Conservation (phyloP, 2,113 vertebrate genomes). For the Sebastes fasciatus region DNA sequence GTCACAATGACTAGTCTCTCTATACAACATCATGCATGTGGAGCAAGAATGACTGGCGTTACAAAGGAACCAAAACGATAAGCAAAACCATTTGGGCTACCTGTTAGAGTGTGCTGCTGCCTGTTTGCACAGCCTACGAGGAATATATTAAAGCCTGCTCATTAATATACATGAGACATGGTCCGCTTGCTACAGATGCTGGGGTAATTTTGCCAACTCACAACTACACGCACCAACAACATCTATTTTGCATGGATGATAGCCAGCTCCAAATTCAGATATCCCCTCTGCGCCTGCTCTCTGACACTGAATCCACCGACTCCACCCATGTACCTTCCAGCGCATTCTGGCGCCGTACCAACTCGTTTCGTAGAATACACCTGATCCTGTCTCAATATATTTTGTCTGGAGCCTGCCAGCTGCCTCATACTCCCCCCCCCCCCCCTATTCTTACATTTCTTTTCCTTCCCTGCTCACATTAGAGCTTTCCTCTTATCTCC, state of each 20-base stretch:
- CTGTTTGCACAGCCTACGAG: constrained; percentile 71
- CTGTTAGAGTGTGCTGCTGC: constrained; percentile 71
- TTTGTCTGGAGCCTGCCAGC: constrained; percentile 27
- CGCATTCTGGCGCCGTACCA: constrained; percentile 47
- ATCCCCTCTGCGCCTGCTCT: constrained; percentile 63
- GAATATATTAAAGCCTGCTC: constrained; percentile 78
- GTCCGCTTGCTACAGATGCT: constrained; percentile 80
- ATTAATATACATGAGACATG: constrained; percentile 83
- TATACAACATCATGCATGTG: constrained; percentile 2
- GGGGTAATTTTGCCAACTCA: constrained; percentile 76
- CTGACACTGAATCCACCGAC: constrained; percentile 52
- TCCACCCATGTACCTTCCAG: constrained; percentile 63
- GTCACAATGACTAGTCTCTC: constrained; percentile 9
- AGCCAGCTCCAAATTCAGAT: constrained; percentile 71
- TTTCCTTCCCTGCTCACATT: constrained; percentile 19
- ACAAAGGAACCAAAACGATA: constrained; percentile 48
- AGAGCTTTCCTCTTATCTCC: constrained; percentile 1
- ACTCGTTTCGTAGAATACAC: constrained; percentile 38
- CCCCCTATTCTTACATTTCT: constrained; percentile 12
- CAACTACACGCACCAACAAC: constrained; percentile 76
- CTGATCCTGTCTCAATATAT: constrained; percentile 26
- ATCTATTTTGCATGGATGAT: constrained; percentile 77
- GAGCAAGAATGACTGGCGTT: constrained; percentile 38
- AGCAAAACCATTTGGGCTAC: constrained; percentile 60
- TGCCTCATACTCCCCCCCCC: constrained; percentile 10